Conservation (phyloP, 64 coral and sea anemone genomes). For the Montipora cactus region DNA sequence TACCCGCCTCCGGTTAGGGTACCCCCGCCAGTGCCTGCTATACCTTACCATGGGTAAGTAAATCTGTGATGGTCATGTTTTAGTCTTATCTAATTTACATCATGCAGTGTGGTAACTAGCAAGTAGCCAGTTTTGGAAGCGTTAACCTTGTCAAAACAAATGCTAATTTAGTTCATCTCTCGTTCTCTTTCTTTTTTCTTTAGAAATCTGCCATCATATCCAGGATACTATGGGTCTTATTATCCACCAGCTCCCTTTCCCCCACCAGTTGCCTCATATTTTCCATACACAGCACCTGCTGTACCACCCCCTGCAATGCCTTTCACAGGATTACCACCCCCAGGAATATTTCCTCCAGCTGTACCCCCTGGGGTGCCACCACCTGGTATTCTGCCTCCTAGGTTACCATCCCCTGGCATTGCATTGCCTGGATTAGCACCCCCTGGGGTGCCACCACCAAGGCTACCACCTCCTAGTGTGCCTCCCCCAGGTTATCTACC, state of each 20-base stretch:
- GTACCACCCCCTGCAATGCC: neutral
- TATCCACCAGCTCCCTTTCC: constrained; percentile 12
- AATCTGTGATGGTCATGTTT: neutral
- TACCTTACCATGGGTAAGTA: constrained; percentile 44
- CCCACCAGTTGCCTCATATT: constrained; percentile 29
- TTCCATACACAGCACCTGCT: neutral
- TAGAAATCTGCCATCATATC: neutral
- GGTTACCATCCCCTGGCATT: constrained; percentile 8
- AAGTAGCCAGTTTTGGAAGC: neutral
- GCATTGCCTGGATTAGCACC: constrained; percentile 16
- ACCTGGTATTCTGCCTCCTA: neutral
- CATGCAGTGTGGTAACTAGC: no score
- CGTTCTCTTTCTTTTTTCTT: neutral
- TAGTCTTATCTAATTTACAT: no score
- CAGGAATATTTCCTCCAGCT: constrained; percentile 32
- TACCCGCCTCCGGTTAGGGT: constrained; percentile 20
- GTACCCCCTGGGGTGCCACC: constrained; percentile 34
- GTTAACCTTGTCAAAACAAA: neutral
- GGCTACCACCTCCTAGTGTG: neutral
- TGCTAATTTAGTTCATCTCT: no score
- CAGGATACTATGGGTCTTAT: constrained; percentile 41
- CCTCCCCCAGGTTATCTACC: neutral
- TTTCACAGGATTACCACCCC: constrained; percentile 10
- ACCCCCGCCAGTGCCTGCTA: constrained; percentile 26
- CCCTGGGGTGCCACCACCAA: neutral